phyloP scores from a whole-genome alignment of 1,140 invertebrate species.

The Aphidius gifuensis region DNA sequence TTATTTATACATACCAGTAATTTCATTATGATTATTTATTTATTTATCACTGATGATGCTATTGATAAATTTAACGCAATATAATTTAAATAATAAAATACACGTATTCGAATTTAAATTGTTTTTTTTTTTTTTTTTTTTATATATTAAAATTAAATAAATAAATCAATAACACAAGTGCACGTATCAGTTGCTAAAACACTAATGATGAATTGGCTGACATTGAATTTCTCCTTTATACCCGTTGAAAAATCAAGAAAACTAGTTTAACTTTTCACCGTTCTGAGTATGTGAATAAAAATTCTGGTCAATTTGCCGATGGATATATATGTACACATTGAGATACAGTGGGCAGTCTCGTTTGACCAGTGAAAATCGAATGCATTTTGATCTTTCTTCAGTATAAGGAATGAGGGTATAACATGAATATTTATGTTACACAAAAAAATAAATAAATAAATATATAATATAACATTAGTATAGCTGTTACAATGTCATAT shows the following conservation, averaged over 20 bases:
- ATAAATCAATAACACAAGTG: slow-evolving; percentile 23
- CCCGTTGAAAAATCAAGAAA: slow-evolving; percentile 48
- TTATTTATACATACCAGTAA: slow-evolving; percentile 39
- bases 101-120: too few species aligned
- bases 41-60: too few species aligned
- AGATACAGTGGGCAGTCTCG: background rate
- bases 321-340: background rate
- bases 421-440: background rate
- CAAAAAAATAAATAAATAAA: slow-evolving; percentile 1
- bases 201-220: slow-evolving; percentile 47
- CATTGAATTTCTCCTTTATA: slow-evolving; percentile 56
- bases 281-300: too few species aligned
- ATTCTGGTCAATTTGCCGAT: background rate
- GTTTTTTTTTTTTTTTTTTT: too few species aligned
- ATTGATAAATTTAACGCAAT: too few species aligned
- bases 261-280: slow-evolving; percentile 53
- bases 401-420: too few species aligned
- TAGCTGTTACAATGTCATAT: background rate
- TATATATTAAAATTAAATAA: too few species aligned
- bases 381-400: background rate
- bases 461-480: background rate
- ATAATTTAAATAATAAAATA: too few species aligned
- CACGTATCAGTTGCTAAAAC: slow-evolving; percentile 31
- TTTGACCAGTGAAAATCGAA: background rate
- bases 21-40: slow-evolving; percentile 31